phyloP scores from a whole-genome alignment of 1,140 invertebrate species.

The Scaptodrosophila lebanonensis region DNA sequence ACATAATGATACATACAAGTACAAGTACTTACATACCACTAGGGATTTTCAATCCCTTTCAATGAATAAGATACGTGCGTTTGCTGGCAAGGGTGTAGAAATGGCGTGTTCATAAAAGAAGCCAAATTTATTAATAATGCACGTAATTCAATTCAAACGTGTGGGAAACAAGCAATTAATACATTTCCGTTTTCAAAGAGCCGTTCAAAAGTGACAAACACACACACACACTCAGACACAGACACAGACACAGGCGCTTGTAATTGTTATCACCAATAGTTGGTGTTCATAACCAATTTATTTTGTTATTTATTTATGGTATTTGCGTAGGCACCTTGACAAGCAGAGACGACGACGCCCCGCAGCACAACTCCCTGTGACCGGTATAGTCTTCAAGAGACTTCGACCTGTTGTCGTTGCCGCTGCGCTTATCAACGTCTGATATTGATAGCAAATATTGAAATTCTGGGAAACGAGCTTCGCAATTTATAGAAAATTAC shows the following conservation, averaged over 20 bases:
- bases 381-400: too few relatives aligned
- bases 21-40: too few relatives aligned
- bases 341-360: constrained; percentile 14
- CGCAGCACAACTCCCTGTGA: too few relatives aligned
- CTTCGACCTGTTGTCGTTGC: not conserved
- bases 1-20: too few relatives aligned
- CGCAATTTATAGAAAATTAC: constrained; percentile 24
- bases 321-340: constrained; percentile 26
- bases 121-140: constrained; percentile 31
- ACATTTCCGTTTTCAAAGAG: constrained; percentile 9
- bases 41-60: too few relatives aligned
- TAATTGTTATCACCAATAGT: constrained; percentile 30
- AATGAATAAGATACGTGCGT: too few relatives aligned
- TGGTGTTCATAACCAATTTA: constrained; percentile 40
- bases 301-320: constrained; percentile 39
- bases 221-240: not conserved
- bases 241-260: not conserved
- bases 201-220: constrained; percentile 2
- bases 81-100: too few relatives aligned
- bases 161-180: constrained; percentile 44
- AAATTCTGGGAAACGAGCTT: constrained; percentile 38
- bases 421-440: constrained; percentile 28
- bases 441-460: constrained; percentile 43
- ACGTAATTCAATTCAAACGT: constrained; percentile 52
- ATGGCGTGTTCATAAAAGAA: constrained; percentile 20